A percentile compares a stretch with the other conserved stretches of the same genome.
Evolutionary conservation across 2,113 vertebrate genomes (phyloP).

Genomic region (Vidua macroura): DNA sequence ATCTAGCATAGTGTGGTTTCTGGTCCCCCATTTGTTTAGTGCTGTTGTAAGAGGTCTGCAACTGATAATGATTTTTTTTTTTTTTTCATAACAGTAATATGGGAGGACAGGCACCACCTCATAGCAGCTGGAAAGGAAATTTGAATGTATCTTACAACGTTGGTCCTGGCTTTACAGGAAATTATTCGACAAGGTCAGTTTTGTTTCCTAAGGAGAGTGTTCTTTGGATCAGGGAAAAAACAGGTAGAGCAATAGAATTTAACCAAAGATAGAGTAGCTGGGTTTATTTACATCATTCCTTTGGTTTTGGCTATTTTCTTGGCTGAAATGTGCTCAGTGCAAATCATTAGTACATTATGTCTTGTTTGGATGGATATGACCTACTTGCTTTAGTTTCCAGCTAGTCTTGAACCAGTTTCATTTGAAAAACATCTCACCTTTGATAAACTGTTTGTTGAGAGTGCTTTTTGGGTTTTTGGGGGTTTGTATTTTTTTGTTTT

Average conservation of each 20-base stretch:
- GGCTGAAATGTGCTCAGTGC: not conserved
- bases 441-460: not conserved
- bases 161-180: conserved; percentile 84
- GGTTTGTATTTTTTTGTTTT: too few relatives aligned
- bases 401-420: not conserved
- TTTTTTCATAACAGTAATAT: conserved; percentile 79
- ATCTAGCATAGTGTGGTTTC: not conserved
- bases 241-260: not conserved
- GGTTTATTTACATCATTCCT: not conserved
- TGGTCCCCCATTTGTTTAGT: not conserved
- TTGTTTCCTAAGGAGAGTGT: not conserved
- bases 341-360: not conserved
- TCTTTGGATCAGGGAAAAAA: not conserved
- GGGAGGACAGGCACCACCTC: conserved; percentile 81
- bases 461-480: too few relatives aligned
- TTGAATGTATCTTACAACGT: conserved; percentile 86
- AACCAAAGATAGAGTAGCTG: not conserved
- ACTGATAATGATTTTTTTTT: not conserved
- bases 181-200: conserved; percentile 78
- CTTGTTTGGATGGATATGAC: not conserved
- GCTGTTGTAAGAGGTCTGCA: not conserved
- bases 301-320: not conserved
- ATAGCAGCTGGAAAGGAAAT: conserved; percentile 86
- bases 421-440: not conserved
- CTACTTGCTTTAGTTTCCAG: not conserved